Base-by-base conservation (phyloP, 2,113 vertebrate genomes). In the Elgaria multicarinata region DNA sequence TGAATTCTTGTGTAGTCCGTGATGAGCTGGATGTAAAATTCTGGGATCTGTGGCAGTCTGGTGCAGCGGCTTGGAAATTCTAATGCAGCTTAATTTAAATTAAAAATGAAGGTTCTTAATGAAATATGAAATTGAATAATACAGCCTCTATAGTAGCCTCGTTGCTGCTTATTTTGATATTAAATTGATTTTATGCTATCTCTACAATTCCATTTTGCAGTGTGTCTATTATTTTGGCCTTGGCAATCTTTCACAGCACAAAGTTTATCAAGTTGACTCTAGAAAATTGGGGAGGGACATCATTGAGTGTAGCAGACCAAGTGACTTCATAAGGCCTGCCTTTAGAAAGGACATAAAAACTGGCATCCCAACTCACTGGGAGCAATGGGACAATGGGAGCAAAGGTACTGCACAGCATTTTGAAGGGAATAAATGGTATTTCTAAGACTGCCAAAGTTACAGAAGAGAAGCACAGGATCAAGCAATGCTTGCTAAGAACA, bases 81-180 rank as follows among this genome's bases (percentile, higher is more conserved):
- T 82, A 87, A 83, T 82, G 85, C 36, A 83, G 71, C 80, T 77
- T 87, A 90, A 78, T 90, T 77, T 90, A 90, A 90, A 87, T 90
- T 87, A 90, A 87, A 90, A 89, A 91, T 69, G 50, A 91, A 64
- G 64, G 6, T 88, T 83, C 74, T 88, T 92, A 85, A 90, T 78
- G 31, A 94, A 94, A n/a, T 67, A 90, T 55, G 20, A 91, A 92
- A 88, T 0, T 8, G 85, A 75, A 77, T 89, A 46, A 39, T 64
- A n/a, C 6, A 88, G 88, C 67, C 72, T 89, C 78, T 89, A 91
- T 62, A 12, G 5, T 50, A 91, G 85, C 58, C 46, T 28, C 18
- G 7, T 1, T 46, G 12, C 14, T 74, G 6, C 53, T 92, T 90
- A 91, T 88, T 92, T 95, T 87, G 90, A 82, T 82, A 77, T 14